phyloP scores from a whole-genome alignment of 1,140 invertebrate genomes.

The Lepeophtheirus salmonis region DNA sequence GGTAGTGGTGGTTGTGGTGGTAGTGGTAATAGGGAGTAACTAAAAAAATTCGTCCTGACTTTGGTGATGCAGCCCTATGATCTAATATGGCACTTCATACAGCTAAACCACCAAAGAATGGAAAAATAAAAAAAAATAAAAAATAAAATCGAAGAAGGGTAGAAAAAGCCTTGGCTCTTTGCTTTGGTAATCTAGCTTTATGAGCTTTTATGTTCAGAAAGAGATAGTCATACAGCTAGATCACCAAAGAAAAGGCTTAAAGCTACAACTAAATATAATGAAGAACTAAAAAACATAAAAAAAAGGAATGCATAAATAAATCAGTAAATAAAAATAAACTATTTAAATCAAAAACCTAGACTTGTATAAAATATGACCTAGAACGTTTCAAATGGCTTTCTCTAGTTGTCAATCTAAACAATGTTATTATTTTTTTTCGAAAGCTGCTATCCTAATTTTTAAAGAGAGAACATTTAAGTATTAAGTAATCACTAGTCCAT shows the following conservation, averaged over 20 bases:
- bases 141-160: conserved; percentile 3
- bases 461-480: no score
- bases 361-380: no score
- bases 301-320: not conserved
- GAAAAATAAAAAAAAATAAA: not conserved
- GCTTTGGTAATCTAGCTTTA: conserved; percentile 42
- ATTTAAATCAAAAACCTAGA: no score
- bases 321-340: not conserved
- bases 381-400: no score
- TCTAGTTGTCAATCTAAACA: no score
- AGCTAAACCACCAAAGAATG: conserved; percentile 22
- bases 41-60: conserved; percentile 35
- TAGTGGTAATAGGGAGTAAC: conserved; percentile 4
- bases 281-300: not conserved
- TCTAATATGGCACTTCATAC: conserved; percentile 26
- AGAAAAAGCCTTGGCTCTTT: conserved; percentile 26
- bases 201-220: conserved; percentile 27
- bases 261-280: conserved; percentile 31
- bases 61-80: conserved; percentile 92
- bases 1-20: no score
- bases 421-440: no score
- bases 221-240: conserved; percentile 73
- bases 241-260: conserved; percentile 58
- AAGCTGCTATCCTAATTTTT: no score
- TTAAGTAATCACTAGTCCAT: no score